These are phyloP conservation scores for Eulemur albifrons DNA, from an alignment of 2,797 vertebrate genomes.

Conservation along the genomic window DNA sequence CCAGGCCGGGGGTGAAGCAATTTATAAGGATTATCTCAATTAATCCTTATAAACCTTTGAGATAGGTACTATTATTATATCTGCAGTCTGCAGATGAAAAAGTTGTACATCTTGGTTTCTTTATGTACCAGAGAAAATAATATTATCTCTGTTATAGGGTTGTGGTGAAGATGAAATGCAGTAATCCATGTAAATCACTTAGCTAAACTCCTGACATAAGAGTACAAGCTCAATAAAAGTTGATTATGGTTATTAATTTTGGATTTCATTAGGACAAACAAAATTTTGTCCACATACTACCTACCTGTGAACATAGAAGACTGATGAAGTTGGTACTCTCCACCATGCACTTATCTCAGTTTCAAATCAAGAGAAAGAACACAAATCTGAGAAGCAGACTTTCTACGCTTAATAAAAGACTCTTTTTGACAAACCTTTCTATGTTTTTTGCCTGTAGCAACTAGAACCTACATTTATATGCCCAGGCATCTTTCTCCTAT, in stretches of 20 bases:
- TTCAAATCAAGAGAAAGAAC: conserved; percentile 19
- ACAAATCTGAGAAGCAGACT: neutral
- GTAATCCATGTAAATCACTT: neutral
- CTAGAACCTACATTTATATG: neutral
- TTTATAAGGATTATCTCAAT: neutral
- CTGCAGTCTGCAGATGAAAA: neutral
- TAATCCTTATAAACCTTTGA: neutral
- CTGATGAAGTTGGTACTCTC: neutral
- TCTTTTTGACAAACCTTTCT: conserved; percentile 22
- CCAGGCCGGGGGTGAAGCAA: neutral
- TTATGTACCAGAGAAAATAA: neutral
- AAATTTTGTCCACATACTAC: neutral
- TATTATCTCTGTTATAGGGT: neutral
- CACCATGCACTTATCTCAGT: neutral
- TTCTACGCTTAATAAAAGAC: neutral
- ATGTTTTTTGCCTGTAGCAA: neutral
- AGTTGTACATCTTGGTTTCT: neutral
- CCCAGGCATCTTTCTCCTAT: neutral
- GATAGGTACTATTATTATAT: neutral
- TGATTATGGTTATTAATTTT: neutral
- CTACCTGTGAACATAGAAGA: neutral
- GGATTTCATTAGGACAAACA: neutral
- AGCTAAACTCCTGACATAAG: neutral
- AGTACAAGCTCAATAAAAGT: neutral
- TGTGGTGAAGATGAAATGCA: neutral